These are phyloP conservation scores for Drosophila incognita DNA, from an alignment of 2,888 invertebrate genomes.

Conservation along the genomic window DNA sequence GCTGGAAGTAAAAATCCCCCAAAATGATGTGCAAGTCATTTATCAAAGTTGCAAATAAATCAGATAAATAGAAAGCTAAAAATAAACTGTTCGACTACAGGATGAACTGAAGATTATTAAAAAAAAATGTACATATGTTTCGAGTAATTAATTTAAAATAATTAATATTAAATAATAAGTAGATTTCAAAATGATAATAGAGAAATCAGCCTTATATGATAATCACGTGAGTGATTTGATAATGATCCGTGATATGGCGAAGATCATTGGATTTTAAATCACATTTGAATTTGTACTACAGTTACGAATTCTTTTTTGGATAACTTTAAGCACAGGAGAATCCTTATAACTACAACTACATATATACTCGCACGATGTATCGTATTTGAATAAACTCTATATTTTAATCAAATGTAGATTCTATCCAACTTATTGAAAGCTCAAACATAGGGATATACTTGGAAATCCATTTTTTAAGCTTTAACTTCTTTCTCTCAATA, in stretches of 20 bases:
- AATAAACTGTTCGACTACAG: slow-evolving; percentile 4
- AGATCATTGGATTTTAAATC: neutral
- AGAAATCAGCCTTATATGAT: neutral
- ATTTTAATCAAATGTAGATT: neutral
- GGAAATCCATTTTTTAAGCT: neutral
- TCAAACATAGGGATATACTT: neutral
- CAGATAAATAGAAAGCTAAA: slow-evolving; percentile 15
- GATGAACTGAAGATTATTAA: slow-evolving; percentile 9
- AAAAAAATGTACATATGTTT: neutral
- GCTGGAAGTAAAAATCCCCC: neutral
- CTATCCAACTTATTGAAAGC: neutral
- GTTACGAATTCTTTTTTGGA: neutral
- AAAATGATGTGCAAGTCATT: slow-evolving; percentile 49
- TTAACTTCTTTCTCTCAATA: neutral
- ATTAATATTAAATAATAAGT: neutral
- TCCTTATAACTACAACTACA: too few relatives aligned
- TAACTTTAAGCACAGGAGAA: neutral
- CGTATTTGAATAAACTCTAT: neutral
- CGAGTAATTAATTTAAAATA: neutral
- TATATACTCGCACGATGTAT: too few relatives aligned
- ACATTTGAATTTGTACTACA: neutral
- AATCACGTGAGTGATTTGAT: neutral
- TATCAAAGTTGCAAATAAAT: slow-evolving; percentile 40
- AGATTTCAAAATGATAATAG: neutral
- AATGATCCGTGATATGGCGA: neutral